Evolutionary conservation across 2,113 vertebrate genomes (phyloP).

Genomic region (Anarrhichthys ocellatus): DNA sequence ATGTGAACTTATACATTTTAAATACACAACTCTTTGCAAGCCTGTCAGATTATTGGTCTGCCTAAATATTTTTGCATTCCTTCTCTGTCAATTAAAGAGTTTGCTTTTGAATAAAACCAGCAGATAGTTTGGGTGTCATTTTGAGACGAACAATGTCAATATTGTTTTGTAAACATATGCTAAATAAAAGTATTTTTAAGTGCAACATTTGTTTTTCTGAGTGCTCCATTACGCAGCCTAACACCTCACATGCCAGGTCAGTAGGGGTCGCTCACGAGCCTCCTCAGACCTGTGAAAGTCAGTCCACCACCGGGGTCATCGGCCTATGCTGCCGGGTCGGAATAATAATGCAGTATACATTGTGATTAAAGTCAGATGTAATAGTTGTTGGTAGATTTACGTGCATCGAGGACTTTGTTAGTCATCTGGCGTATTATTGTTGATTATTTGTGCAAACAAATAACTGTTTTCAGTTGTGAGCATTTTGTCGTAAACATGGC

Average conservation of each 20-base stretch:
- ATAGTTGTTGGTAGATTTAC: neutral
- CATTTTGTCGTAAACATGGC: conserved; percentile 81
- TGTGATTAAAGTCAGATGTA: neutral
- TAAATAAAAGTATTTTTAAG: conserved; percentile 16
- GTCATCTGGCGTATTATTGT: neutral
- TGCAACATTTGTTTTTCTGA: neutral
- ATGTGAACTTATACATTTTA: conserved; percentile 1
- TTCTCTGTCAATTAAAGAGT: conserved; percentile 16
- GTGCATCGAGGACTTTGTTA: rapidly evolving
- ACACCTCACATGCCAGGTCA: conserved; percentile 6
- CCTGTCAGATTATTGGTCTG: conserved; percentile 11
- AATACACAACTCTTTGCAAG: neutral
- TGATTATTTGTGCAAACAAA: neutral
- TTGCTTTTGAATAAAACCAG: conserved; percentile 24
- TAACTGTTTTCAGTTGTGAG: neutral
- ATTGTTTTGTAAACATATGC: conserved; percentile 2
- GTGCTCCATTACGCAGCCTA: neutral
- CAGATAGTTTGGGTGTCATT: neutral
- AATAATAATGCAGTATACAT: conserved; percentile 1
- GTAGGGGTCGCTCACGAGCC: conserved; percentile 36
- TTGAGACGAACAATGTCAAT: neutral
- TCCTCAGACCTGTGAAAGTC: rapidly evolving
- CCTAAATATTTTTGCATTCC: conserved; percentile 1
- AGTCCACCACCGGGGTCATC: conserved; percentile 18
- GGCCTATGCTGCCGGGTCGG: neutral